A percentile compares a stretch with the other conserved stretches of the same genome.
These are phyloP conservation scores for Hemitrygon akajei DNA, from an alignment of 2,797 vertebrate species.

Conservation along the genomic window DNA sequence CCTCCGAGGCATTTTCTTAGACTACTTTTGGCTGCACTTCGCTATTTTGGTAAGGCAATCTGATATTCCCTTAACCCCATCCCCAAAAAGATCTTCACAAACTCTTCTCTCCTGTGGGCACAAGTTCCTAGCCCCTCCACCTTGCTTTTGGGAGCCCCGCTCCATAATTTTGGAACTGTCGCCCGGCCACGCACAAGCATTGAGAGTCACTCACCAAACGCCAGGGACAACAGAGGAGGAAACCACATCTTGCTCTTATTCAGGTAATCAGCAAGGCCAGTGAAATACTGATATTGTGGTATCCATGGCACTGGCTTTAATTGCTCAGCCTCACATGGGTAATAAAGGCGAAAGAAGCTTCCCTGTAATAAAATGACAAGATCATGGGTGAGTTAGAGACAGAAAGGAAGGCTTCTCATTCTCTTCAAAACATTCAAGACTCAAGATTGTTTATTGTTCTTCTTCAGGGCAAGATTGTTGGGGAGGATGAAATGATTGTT, in stretches of 20 bases:
- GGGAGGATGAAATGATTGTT: too few relatives aligned
- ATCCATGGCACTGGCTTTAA: constrained; percentile 51
- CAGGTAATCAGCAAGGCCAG: constrained; percentile 45
- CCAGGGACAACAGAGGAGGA: constrained; percentile 44
- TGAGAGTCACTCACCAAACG: constrained; percentile 50
- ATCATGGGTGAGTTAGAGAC: background rate
- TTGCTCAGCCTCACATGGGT: constrained; percentile 49
- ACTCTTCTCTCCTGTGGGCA: too few relatives aligned
- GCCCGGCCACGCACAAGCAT: background rate
- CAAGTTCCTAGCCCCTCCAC: background rate
- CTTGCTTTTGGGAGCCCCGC: background rate
- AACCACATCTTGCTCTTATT: constrained; percentile 49
- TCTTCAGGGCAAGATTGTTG: too few relatives aligned
- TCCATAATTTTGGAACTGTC: background rate
- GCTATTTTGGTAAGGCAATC: too few relatives aligned
- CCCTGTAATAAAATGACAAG: constrained; percentile 47
- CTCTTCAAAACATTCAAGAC: too few relatives aligned
- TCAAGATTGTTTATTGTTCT: too few relatives aligned
- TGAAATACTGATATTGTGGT: constrained; percentile 52
- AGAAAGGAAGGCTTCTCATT: background rate
- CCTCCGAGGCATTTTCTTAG: background rate
- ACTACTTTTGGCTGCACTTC: background rate
- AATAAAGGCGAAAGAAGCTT: constrained; percentile 60
- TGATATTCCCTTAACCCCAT: too few relatives aligned
- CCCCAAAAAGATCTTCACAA: too few relatives aligned